These are phyloP conservation scores for Dasypus novemcinctus DNA, from an alignment of 2,113 vertebrate genomes.

Conservation along the genomic window DNA sequence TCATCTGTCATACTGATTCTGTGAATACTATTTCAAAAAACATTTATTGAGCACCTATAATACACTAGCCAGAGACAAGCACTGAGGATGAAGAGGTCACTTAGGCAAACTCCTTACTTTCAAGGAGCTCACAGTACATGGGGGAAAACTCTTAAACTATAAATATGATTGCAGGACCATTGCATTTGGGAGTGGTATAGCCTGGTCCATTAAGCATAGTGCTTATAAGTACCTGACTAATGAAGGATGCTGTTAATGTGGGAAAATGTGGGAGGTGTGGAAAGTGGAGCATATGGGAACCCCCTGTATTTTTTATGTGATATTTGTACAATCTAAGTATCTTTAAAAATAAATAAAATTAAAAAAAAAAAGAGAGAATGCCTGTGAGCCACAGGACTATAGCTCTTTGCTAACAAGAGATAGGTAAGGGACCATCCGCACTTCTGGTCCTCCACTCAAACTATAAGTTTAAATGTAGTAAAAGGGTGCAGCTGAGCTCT, in stretches of 20 bases:
- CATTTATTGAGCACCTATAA: background rate
- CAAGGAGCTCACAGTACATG: background rate
- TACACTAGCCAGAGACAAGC: background rate
- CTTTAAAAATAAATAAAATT: too few relatives aligned
- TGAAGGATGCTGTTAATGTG: too few relatives aligned
- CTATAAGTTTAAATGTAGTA: background rate
- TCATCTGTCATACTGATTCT: background rate
- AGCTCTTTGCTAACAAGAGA: background rate
- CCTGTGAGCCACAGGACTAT: background rate
- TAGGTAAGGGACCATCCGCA: background rate
- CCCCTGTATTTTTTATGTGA: too few relatives aligned
- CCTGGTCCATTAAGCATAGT: background rate
- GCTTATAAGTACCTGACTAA: too few relatives aligned
- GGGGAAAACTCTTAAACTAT: background rate
- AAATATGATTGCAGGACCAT: background rate
- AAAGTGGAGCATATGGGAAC: too few relatives aligned
- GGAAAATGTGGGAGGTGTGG: too few relatives aligned
- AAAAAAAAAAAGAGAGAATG: too few relatives aligned
- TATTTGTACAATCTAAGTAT: too few relatives aligned
- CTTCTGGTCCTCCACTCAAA: background rate
- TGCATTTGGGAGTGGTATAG: background rate
- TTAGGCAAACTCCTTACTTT: background rate
- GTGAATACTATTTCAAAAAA: background rate
- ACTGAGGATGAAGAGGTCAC: background rate
- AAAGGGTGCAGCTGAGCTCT: constrained; percentile 53